Evolutionary conservation across 2,797 vertebrate species (phyloP).

Genomic region (Amblyraja radiata): DNA sequence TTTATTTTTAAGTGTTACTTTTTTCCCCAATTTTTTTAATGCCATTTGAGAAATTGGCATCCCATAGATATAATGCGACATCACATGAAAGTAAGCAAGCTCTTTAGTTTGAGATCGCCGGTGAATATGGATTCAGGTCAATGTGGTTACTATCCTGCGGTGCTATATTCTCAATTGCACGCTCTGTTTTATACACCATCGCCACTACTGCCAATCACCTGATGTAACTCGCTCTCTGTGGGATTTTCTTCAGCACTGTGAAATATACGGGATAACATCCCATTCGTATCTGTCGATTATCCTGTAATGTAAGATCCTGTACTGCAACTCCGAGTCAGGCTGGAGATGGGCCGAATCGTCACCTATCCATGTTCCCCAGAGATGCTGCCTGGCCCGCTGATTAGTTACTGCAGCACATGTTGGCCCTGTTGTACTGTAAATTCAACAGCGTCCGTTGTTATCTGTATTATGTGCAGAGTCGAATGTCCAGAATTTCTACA

Average conservation of each 20-base stretch:
- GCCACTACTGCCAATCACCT: not conserved
- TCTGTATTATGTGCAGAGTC: not conserved
- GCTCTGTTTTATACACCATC: not conserved
- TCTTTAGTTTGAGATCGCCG: not conserved
- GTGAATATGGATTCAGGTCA: not conserved
- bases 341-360: too few relatives aligned
- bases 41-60: not conserved
- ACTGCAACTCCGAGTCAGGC: too few relatives aligned
- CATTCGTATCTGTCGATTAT: not conserved
- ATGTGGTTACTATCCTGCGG: not conserved
- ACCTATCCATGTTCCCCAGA: too few relatives aligned
- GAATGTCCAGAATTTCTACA: not conserved
- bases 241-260: not conserved
- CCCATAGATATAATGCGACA: not conserved
- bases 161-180: not conserved
- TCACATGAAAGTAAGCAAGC: not conserved
- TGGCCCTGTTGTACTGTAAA: too few relatives aligned
- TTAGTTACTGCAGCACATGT: too few relatives aligned
- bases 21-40: not conserved
- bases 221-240: not conserved
- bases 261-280: not conserved
- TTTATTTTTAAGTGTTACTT: not conserved
- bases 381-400: too few relatives aligned
- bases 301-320: not conserved
- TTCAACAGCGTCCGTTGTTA: not conserved